Evolutionary conservation across 2,113 vertebrate genomes (phyloP).

Genomic region (Microcebus murinus): DNA sequence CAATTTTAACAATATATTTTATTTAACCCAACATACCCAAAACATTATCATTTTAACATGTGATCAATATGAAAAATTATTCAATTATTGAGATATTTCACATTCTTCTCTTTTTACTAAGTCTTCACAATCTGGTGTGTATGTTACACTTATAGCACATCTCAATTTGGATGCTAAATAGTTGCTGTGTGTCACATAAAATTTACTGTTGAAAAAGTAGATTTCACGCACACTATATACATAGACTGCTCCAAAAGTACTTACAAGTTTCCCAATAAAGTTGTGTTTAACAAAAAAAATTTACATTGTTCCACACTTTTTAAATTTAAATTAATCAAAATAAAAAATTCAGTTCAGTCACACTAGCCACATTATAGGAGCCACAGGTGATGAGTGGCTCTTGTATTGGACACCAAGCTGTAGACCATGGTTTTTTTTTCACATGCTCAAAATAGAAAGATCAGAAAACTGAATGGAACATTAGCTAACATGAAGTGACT

Average conservation of each 20-base stretch:
- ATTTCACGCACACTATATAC: not conserved
- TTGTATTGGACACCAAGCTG: not conserved
- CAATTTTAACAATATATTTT: constrained; percentile 9
- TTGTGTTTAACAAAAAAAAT: not conserved
- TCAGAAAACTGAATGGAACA: not conserved
- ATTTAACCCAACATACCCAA: not conserved
- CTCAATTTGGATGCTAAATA: constrained; percentile 1
- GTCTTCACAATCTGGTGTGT: not conserved
- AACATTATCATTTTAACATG: not conserved
- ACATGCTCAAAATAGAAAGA: not conserved
- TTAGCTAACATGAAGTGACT: not conserved
- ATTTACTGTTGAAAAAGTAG: not conserved
- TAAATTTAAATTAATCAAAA: constrained; percentile 23
- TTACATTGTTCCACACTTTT: not conserved
- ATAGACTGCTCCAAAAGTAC: not conserved
- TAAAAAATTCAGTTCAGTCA: not conserved
- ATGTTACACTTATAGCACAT: not conserved
- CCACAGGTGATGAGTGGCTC: not conserved
- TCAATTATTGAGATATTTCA: constrained; percentile 18
- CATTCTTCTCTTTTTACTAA: not conserved
- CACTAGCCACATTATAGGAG: not conserved
- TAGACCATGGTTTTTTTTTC: not conserved
- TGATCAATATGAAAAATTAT: not conserved
- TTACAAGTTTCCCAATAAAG: not conserved
- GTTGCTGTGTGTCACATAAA: not conserved